phyloP scores from a whole-genome alignment of 2,113 vertebrate species.

The Erpornis zantholeuca region DNA sequence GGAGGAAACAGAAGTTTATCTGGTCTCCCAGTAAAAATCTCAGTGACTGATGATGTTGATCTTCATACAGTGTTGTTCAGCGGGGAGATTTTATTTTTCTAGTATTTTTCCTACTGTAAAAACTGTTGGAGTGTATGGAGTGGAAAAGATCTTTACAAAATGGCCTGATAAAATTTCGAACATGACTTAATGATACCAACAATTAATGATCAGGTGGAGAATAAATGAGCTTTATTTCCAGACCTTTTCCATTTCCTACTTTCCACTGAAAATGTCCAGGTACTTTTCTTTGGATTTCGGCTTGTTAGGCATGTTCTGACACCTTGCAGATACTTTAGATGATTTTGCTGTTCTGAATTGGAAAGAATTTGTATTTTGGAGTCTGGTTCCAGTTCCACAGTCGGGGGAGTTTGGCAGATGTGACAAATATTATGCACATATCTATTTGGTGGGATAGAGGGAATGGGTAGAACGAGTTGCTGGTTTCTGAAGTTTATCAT shows the following conservation, averaged over 20 bases:
- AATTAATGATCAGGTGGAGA: neutral
- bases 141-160: neutral
- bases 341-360: neutral
- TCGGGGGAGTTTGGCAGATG: neutral
- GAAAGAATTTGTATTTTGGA: neutral
- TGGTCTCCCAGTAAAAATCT: neutral
- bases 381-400: neutral
- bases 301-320: neutral
- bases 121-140: neutral
- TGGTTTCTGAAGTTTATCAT: neutral
- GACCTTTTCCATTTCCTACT: neutral
- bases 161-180: neutral
- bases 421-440: neutral
- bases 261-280: neutral
- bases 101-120: conserved; percentile 48
- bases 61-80: conserved; percentile 49
- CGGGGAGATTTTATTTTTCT: conserved; percentile 76
- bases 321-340: neutral
- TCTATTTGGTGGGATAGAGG: neutral
- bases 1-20: conserved; percentile 17
- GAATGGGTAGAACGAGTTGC: neutral
- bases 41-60: neutral
- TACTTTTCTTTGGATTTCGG: neutral
- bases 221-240: neutral
- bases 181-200: neutral